phyloP scores from a whole-genome alignment of 2,797 vertebrate species.

The Lacerta viridis region DNA sequence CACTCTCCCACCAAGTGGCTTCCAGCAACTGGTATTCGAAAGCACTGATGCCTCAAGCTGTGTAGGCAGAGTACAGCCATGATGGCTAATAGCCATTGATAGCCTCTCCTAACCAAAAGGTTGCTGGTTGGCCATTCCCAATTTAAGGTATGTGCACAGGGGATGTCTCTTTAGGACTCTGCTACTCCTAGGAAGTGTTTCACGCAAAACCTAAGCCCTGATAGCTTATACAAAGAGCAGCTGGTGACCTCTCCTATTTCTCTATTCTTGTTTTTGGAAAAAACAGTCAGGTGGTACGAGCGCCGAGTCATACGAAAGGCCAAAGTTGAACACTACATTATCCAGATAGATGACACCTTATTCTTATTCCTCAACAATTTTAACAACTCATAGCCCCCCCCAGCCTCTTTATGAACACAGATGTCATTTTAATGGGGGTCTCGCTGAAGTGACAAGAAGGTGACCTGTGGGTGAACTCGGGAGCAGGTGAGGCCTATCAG shows the following conservation, averaged over 20 bases:
- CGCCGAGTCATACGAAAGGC: slow-evolving; percentile 67
- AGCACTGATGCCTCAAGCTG: too few relatives aligned
- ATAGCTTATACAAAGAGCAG: slow-evolving; percentile 38
- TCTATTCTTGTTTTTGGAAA: slow-evolving; percentile 68
- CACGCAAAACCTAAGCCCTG: slow-evolving; percentile 39
- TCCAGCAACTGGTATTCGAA: too few relatives aligned
- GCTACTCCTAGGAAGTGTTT: neutral
- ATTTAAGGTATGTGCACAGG: neutral
- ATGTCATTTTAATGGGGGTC: slow-evolving; percentile 78
- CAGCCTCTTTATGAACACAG: slow-evolving; percentile 77
- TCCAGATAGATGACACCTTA: slow-evolving; percentile 70
- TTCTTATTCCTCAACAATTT: slow-evolving; percentile 77
- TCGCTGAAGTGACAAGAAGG: slow-evolving; percentile 76
- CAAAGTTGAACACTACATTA: slow-evolving; percentile 74
- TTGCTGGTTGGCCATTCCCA: neutral
- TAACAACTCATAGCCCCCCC: slow-evolving; percentile 67
- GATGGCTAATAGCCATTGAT: too few relatives aligned
- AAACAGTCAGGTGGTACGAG: slow-evolving; percentile 52
- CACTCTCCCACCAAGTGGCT: too few relatives aligned
- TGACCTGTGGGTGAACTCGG: slow-evolving; percentile 89
- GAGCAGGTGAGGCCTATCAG: slow-evolving; percentile 85
- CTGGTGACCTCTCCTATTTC: slow-evolving; percentile 51
- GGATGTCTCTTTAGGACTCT: neutral
- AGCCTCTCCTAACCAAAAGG: too few relatives aligned
- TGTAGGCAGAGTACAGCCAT: too few relatives aligned